These are phyloP conservation scores for Enchytraeus crypticus DNA, from an alignment of 2,888 invertebrate genomes.

Conservation along the genomic window DNA sequence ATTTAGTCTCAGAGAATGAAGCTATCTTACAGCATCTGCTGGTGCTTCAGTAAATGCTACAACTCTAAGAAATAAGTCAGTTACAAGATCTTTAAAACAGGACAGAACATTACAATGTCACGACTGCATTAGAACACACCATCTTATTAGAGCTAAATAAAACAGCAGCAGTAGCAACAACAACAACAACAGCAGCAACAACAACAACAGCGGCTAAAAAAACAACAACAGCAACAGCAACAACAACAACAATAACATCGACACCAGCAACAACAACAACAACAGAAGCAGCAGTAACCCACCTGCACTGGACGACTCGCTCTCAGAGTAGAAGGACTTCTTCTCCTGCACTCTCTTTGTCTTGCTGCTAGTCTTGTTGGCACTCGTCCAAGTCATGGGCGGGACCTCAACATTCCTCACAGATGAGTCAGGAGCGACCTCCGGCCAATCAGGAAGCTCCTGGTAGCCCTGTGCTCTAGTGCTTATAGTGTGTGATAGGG, in stretches of 20 bases:
- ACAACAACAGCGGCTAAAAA: too few species aligned
- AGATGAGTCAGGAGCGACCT: slow-evolving; percentile 63
- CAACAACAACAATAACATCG: background rate
- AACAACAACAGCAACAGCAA: background rate
- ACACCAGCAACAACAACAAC: background rate
- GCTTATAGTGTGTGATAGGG: slow-evolving; percentile 88
- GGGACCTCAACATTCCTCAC: slow-evolving; percentile 46
- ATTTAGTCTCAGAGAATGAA: too few species aligned
- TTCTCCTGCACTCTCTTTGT: slow-evolving; percentile 48
- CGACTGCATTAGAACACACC: too few species aligned
- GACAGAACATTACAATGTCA: too few species aligned
- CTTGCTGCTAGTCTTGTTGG: slow-evolving; percentile 26
- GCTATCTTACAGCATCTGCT: too few species aligned
- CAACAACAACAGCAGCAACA: too few species aligned
- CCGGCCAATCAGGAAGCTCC: slow-evolving; percentile 75
- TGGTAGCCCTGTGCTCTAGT: slow-evolving; percentile 76
- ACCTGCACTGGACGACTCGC: slow-evolving; percentile 36
- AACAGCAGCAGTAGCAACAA: too few species aligned
- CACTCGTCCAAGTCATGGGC: slow-evolving; percentile 36
- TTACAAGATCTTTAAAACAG: too few species aligned
- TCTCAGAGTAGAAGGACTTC: slow-evolving; percentile 60
- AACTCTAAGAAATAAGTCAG: too few species aligned
- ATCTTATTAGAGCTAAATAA: too few species aligned
- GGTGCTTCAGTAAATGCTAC: too few species aligned
- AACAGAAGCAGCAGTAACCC: background rate